Percentiles rank a stretch among this genome's conserved stretches.
phyloP scores from a whole-genome alignment of 2,888 invertebrate genomes.

The Euzophera pinguis region DNA sequence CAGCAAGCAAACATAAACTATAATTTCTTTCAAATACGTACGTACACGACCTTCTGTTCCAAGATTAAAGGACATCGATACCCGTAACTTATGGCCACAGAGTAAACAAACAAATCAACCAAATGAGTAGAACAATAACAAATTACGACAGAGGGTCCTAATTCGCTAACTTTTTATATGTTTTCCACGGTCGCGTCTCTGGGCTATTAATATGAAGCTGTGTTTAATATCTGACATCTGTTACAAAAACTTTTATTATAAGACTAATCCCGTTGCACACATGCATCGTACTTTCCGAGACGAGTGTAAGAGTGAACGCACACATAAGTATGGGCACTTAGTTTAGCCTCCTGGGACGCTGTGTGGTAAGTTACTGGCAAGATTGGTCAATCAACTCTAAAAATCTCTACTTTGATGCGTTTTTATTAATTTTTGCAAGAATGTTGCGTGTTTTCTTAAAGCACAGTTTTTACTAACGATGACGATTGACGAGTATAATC shows the following conservation, averaged over 20 bases:
- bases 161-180: slow-evolving; percentile 76
- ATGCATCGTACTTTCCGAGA: slow-evolving; percentile 36
- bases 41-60: background rate
- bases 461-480: too few species aligned
- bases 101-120: slow-evolving; percentile 53
- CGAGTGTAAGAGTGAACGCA: slow-evolving; percentile 42
- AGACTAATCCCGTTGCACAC: slow-evolving; percentile 76
- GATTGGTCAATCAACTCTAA: too few species aligned
- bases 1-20: too few species aligned
- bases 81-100: slow-evolving; percentile 21
- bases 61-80: background rate
- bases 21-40: background rate
- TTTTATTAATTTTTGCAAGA: too few species aligned
- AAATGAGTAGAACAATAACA: slow-evolving; percentile 47
- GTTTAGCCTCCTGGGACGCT: slow-evolving; percentile 56
- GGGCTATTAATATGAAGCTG: slow-evolving; percentile 72
- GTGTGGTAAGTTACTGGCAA: slow-evolving; percentile 41
- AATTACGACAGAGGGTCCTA: slow-evolving; percentile 58
- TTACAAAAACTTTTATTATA: slow-evolving; percentile 80
- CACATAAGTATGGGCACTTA: slow-evolving; percentile 63
- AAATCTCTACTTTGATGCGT: too few species aligned
- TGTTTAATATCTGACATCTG: slow-evolving; percentile 80
- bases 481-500: too few species aligned
- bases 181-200: slow-evolving; percentile 63
- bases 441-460: too few species aligned